Evolutionary conservation across 2,888 invertebrate species (phyloP).

Genomic region (Maniola hyperantus): DNA sequence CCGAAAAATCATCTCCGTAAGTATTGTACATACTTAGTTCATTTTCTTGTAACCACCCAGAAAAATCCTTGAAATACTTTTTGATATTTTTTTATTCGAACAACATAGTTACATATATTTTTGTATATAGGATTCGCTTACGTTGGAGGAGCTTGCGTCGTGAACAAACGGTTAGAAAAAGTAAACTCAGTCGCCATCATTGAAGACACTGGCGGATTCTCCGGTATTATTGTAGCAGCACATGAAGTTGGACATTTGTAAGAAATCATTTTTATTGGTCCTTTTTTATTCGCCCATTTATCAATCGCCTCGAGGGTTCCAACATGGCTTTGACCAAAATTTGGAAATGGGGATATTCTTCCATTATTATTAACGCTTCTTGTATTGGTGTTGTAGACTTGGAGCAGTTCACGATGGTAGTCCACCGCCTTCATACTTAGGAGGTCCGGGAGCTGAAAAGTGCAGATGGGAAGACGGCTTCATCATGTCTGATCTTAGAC

Average conservation of each 20-base stretch:
- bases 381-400: slow-evolving; percentile 81
- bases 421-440: slow-evolving; percentile 96
- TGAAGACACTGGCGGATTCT: slow-evolving; percentile 97
- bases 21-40: slow-evolving; percentile 28
- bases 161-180: slow-evolving; percentile 96
- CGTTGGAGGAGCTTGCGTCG: slow-evolving; percentile 97
- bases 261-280: slow-evolving; percentile 61
- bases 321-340: background rate
- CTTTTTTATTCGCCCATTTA: background rate
- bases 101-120: slow-evolving; percentile 29
- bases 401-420: slow-evolving; percentile 98
- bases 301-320: background rate
- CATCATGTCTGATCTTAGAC: slow-evolving; percentile 97
- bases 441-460: slow-evolving; percentile 96
- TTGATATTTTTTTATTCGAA: slow-evolving; percentile 16
- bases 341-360: background rate
- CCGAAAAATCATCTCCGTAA: slow-evolving; percentile 21
- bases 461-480: slow-evolving; percentile 98
- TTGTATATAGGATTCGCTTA: slow-evolving; percentile 92
- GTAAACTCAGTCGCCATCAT: slow-evolving; percentile 98
- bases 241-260: slow-evolving; percentile 98
- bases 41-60: slow-evolving; percentile 14
- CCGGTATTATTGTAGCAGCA: slow-evolving; percentile 97
- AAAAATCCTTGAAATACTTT: slow-evolving; percentile 21
- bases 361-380: background rate